phyloP scores from a whole-genome alignment of 1,140 invertebrate genomes.

The Leptinotarsa undecemlineata region DNA sequence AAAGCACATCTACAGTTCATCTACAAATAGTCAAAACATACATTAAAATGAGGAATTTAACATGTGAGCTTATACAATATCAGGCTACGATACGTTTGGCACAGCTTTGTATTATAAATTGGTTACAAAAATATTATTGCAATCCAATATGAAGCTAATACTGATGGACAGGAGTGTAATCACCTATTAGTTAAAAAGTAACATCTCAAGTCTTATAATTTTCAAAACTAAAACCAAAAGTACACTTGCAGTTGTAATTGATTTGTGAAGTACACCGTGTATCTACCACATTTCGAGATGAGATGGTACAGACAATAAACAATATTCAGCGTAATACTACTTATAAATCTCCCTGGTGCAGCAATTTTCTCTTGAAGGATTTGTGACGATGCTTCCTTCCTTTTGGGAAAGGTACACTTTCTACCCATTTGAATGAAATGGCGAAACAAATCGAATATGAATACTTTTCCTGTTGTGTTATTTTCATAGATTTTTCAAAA shows the following conservation, averaged over 20 bases:
- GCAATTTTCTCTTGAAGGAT: too few relatives aligned
- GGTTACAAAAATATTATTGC: conserved; percentile 26
- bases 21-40: conserved; percentile 3
- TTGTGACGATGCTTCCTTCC: too few relatives aligned
- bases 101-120: conserved; percentile 26
- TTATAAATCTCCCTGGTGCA: too few relatives aligned
- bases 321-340: not conserved
- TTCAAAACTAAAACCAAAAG: conserved; percentile 14
- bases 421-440: too few relatives aligned
- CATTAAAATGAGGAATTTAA: conserved; percentile 1
- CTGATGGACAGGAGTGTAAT: conserved; percentile 25
- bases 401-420: too few relatives aligned
- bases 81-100: conserved; percentile 19
- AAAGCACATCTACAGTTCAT: conserved; percentile 11
- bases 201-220: conserved; percentile 22
- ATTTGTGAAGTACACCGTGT: not conserved
- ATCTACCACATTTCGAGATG: not conserved
- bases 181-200: conserved; percentile 21
- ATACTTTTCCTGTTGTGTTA: too few relatives aligned
- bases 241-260: not conserved
- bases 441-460: too few relatives aligned
- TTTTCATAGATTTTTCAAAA: too few relatives aligned
- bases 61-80: conserved; percentile 22
- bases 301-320: not conserved
- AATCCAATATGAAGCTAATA: conserved; percentile 28